phyloP scores from a whole-genome alignment of 2,113 vertebrate species.

The Etheostoma spectabile region DNA sequence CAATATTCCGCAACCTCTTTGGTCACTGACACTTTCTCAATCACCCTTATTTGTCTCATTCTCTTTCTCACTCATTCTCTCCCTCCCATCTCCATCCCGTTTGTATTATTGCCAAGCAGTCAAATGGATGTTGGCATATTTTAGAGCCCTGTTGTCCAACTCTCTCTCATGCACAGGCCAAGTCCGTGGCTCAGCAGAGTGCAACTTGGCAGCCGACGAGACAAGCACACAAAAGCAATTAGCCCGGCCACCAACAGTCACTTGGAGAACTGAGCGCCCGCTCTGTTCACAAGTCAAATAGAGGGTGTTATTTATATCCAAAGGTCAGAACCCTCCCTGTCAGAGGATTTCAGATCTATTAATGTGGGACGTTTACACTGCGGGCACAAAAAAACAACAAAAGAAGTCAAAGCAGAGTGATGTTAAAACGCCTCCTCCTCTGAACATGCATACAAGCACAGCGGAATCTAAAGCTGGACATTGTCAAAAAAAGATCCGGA shows the following conservation, averaged over 20 bases:
- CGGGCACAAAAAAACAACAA: not conserved
- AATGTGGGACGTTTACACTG: constrained; percentile 54
- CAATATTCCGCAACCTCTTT: constrained; percentile 25
- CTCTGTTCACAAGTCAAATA: constrained; percentile 70
- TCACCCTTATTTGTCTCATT: constrained; percentile 50
- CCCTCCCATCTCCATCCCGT: constrained; percentile 52
- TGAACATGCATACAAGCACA: constrained; percentile 14
- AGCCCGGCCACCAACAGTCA: constrained; percentile 71
- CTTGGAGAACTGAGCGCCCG: constrained; percentile 49
- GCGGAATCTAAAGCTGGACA: constrained; percentile 32
- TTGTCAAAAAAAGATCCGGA: constrained; percentile 27
- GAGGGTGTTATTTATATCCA: constrained; percentile 74
- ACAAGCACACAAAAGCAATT: constrained; percentile 80
- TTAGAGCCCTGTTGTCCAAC: constrained; percentile 73
- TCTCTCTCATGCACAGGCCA: constrained; percentile 71
- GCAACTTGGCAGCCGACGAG: constrained; percentile 73
- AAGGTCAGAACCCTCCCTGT: constrained; percentile 66
- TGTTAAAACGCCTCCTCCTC: constrained; percentile 40
- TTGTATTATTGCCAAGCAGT: constrained; percentile 75
- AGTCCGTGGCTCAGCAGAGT: constrained; percentile 75
- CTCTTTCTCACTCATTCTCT: constrained; percentile 44
- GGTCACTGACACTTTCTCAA: constrained; percentile 44
- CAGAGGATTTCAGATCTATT: constrained; percentile 61
- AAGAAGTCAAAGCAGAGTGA: constrained; percentile 12
- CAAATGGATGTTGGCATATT: constrained; percentile 82